These are phyloP conservation scores for Anas capensis DNA, from an alignment of 2,797 vertebrate species.

Conservation along the genomic window DNA sequence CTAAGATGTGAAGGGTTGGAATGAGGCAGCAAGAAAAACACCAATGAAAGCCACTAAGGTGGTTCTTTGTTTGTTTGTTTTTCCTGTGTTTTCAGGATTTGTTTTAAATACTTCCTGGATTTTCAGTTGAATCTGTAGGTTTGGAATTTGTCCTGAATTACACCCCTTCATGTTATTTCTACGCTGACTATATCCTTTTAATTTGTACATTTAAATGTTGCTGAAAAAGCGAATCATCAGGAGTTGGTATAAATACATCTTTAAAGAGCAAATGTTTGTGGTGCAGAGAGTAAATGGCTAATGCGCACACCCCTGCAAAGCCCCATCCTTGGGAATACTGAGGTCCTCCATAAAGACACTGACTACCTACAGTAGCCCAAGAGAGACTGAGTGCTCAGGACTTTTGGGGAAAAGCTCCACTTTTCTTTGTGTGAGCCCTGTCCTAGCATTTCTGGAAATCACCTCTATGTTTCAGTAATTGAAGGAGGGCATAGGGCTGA, in stretches of 20 bases:
- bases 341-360: neutral
- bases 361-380: neutral
- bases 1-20: neutral
- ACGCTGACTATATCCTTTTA: neutral
- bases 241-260: neutral
- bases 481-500: neutral
- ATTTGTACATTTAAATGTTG: neutral
- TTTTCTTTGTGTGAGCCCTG: neutral
- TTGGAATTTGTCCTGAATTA: neutral
- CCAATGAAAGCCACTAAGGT: neutral
- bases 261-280: neutral
- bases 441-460: neutral
- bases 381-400: neutral
- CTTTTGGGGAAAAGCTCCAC: neutral
- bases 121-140: neutral
- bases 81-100: neutral
- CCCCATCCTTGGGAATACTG: neutral
- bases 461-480: neutral
- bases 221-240: neutral
- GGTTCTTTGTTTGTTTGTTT: neutral
- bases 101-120: neutral
- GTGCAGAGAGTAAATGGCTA: neutral
- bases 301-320: neutral
- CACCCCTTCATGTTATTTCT: neutral
- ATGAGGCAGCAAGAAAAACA: neutral